Conservation (phyloP, 2,888 invertebrate species). For the Aradus depressus region DNA sequence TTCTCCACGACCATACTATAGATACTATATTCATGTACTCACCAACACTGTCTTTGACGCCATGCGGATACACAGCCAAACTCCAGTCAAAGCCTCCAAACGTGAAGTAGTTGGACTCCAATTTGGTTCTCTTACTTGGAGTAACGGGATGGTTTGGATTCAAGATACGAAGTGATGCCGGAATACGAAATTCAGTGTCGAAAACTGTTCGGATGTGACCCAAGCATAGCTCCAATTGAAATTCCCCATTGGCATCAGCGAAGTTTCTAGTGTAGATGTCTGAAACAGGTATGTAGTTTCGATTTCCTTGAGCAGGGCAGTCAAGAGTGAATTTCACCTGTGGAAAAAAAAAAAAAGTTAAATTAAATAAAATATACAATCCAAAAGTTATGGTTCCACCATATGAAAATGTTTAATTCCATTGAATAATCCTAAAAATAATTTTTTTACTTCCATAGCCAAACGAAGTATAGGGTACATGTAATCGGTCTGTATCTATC, state of each 20-base stretch:
- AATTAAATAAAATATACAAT: conserved; percentile 1
- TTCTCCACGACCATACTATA: too few relatives aligned
- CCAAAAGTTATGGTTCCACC: background rate
- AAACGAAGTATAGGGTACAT: background rate
- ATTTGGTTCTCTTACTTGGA: too few relatives aligned
- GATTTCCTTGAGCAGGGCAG: conserved; percentile 59
- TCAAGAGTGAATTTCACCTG: conserved; percentile 51
- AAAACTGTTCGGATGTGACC: conserved; percentile 62
- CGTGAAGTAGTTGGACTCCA: conserved; percentile 58
- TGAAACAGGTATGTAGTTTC: conserved; percentile 58
- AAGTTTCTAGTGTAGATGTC: conserved; percentile 60
- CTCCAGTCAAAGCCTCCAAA: conserved; percentile 79
- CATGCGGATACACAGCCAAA: conserved; percentile 49
- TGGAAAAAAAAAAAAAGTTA: background rate
- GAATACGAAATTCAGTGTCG: conserved; percentile 56
- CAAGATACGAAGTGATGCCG: conserved; percentile 38
- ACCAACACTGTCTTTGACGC: conserved; percentile 42
- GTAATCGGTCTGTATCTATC: too few relatives aligned
- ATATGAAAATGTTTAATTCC: background rate
- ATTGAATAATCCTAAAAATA: background rate
- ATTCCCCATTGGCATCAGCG: conserved; percentile 68
- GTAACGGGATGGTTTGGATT: too few relatives aligned
- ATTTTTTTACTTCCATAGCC: too few relatives aligned
- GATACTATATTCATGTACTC: too few relatives aligned
- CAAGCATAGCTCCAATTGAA: conserved; percentile 66